Evolutionary conservation across 2,113 vertebrate species (phyloP).

Genomic region (Brachyistius frenatus): DNA sequence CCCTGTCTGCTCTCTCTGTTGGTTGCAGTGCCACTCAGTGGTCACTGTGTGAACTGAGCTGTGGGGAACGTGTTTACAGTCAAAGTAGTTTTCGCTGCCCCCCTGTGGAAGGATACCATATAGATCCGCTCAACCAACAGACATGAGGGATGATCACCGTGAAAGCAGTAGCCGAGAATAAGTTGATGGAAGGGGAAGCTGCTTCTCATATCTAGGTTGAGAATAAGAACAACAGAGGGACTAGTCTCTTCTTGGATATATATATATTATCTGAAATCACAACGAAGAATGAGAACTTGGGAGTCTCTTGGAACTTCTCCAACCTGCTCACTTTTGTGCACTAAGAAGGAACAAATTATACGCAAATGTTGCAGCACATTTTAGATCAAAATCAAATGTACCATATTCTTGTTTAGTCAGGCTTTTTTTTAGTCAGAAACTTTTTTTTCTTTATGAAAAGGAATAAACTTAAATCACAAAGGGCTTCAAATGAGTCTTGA

Average conservation of each 20-base stretch:
- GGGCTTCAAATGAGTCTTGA: background rate
- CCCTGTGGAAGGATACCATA: slow-evolving; percentile 32
- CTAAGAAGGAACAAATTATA: background rate
- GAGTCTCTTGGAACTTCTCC: background rate
- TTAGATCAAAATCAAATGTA: slow-evolving; percentile 4
- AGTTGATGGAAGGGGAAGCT: background rate
- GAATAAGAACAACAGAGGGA: background rate
- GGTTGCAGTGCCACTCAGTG: slow-evolving; percentile 59
- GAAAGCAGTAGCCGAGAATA: background rate
- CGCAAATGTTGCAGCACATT: background rate
- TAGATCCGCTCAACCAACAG: background rate
- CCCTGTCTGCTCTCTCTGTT: background rate
- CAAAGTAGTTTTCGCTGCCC: slow-evolving; percentile 33
- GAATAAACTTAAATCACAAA: background rate
- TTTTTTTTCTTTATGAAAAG: background rate
- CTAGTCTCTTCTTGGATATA: background rate
- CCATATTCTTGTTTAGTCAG: background rate
- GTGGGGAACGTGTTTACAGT: background rate
- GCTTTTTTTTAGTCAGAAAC: background rate
- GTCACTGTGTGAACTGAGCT: slow-evolving; percentile 39
- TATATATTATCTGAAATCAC: background rate
- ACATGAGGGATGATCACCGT: fast-evolving
- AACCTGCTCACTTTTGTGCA: background rate
- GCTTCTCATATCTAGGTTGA: background rate
- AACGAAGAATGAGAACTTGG: background rate